Conservation (phyloP, 2,797 vertebrate genomes). For the Amphiprion clarkii region DNA sequence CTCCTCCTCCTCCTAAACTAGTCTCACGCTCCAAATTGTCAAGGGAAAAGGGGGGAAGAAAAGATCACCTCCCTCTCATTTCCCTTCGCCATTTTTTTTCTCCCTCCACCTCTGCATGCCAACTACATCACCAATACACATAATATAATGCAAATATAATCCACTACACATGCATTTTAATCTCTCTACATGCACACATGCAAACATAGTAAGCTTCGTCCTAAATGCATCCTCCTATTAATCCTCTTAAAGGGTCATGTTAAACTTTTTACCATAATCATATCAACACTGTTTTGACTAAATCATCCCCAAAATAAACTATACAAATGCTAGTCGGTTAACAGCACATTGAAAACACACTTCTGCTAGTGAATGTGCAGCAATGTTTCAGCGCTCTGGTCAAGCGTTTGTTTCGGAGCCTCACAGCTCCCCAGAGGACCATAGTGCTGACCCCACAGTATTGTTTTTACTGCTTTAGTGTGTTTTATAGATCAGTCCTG, state of each 20-base stretch:
- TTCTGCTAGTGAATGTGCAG: slow-evolving; percentile 13
- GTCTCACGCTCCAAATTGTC: slow-evolving; percentile 62
- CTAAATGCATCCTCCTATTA: slow-evolving; percentile 27
- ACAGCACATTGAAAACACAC: slow-evolving; percentile 2
- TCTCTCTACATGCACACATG: slow-evolving; percentile 8
- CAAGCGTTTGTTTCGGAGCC: slow-evolving; percentile 40
- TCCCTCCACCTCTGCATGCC: slow-evolving; percentile 20
- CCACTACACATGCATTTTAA: slow-evolving; percentile 40
- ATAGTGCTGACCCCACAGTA: slow-evolving; percentile 63
- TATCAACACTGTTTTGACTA: not conserved
- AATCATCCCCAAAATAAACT: not conserved
- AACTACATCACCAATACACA: slow-evolving; percentile 27
- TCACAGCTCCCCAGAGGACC: slow-evolving; percentile 50
- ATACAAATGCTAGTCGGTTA: not conserved
- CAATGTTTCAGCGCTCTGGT: slow-evolving; percentile 25
- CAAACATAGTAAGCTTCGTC: not conserved
- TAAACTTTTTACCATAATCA: slow-evolving; percentile 41
- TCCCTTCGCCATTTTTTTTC: slow-evolving; percentile 33
- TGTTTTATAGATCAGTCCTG: slow-evolving; percentile 56
- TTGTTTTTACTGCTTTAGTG: slow-evolving; percentile 44
- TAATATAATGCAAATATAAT: slow-evolving; percentile 50
- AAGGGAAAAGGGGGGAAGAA: slow-evolving; percentile 44
- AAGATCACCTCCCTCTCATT: slow-evolving; percentile 45
- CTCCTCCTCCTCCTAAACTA: slow-evolving; percentile 21
- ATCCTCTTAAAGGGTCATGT: slow-evolving; percentile 34